Conservation (phyloP, 2,888 invertebrate genomes). For the Patella ulyssiponensis region DNA sequence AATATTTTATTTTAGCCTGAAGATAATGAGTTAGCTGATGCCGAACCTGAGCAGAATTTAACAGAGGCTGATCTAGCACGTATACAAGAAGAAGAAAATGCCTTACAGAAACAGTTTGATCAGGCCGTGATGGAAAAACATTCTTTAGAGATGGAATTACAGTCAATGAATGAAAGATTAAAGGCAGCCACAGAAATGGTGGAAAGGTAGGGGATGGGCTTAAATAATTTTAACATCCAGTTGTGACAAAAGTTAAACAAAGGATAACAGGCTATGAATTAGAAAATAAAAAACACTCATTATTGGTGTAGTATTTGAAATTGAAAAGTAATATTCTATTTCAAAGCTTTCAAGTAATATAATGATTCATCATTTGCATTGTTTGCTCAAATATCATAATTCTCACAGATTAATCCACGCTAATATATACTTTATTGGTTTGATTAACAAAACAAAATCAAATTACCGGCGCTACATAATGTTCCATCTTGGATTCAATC, state of each 20-base stretch:
- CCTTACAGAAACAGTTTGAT: constrained; percentile 68
- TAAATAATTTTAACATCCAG: neutral
- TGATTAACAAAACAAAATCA: no score
- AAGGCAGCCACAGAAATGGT: constrained; percentile 68
- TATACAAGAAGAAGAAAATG: constrained; percentile 65
- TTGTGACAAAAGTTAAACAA: neutral
- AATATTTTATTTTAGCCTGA: constrained; percentile 34
- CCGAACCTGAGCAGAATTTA: constrained; percentile 60
- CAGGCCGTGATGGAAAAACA: constrained; percentile 70
- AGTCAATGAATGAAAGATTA: constrained; percentile 70
- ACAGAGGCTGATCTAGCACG: constrained; percentile 65
- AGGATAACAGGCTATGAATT: neutral
- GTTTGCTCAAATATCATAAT: no score
- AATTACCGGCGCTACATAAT: no score
- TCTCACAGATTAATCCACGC: no score
- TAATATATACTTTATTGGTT: neutral
- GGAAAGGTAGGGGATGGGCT: constrained; percentile 55
- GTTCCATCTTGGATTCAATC: no score
- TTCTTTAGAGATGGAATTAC: constrained; percentile 68
- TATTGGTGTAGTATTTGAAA: neutral
- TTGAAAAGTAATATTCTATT: neutral
- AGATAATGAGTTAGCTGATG: constrained; percentile 41
- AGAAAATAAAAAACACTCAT: neutral
- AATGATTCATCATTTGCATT: no score
- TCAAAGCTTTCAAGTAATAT: neutral